Percentiles rank a stretch among this genome's conserved stretches.
These are phyloP conservation scores for Achatina immaculata DNA, from an alignment of 1,140 invertebrate genomes.

Conservation along the genomic window DNA sequence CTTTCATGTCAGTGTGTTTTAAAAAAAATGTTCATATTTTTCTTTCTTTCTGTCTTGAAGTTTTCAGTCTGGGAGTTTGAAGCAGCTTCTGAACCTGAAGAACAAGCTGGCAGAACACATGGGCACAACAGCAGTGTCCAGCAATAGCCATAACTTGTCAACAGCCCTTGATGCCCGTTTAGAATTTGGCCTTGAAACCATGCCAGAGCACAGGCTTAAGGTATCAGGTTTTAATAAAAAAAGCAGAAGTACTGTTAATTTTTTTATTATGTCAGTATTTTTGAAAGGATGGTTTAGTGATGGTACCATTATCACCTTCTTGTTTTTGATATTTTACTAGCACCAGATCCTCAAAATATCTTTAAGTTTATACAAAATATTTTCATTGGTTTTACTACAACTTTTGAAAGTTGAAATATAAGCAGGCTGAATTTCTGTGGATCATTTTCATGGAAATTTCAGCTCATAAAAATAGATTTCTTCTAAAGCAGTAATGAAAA, in stretches of 20 bases:
- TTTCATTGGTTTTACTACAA: too few species aligned
- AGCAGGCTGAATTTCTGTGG: too few species aligned
- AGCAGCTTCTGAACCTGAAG: slow-evolving; percentile 42
- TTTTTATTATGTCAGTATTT: slow-evolving; percentile 1
- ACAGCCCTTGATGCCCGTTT: slow-evolving; percentile 83
- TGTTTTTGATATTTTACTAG: slow-evolving; percentile 5
- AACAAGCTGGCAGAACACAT: slow-evolving; percentile 48
- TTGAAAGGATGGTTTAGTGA: background rate
- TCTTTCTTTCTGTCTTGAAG: too few species aligned
- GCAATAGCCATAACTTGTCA: slow-evolving; percentile 72
- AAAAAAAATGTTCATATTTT: slow-evolving; percentile 1
- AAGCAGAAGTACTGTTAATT: background rate
- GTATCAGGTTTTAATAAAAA: too few species aligned
- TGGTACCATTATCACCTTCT: too few species aligned
- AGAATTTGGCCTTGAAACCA: slow-evolving; percentile 81
- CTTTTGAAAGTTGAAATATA: too few species aligned
- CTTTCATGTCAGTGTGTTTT: background rate
- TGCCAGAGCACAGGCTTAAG: slow-evolving; percentile 80
- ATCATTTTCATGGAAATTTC: too few species aligned
- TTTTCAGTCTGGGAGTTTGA: slow-evolving; percentile 6
- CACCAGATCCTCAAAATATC: too few species aligned
- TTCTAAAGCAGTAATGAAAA: too few species aligned
- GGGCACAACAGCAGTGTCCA: slow-evolving; percentile 2
- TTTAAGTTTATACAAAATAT: too few species aligned
- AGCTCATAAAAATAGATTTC: too few species aligned